Percentiles rank a stretch among this genome's conserved stretches.
Evolutionary conservation across 2,797 vertebrate species (phyloP).

Genomic region (Sandelia bainsii): DNA sequence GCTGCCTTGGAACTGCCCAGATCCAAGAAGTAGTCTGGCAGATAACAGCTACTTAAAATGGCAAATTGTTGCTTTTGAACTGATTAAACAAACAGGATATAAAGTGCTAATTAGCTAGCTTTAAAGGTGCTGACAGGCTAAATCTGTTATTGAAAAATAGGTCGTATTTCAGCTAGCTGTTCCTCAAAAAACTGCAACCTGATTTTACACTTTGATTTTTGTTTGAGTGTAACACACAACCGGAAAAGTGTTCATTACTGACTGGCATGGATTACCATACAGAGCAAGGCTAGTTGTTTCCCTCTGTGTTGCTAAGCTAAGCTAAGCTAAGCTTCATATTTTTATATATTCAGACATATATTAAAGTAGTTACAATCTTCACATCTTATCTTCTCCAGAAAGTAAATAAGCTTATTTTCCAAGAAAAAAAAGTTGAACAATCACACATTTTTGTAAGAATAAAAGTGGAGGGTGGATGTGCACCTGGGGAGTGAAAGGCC

Average conservation of each 20-base stretch:
- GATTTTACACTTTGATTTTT: conserved; percentile 7
- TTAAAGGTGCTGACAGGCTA: conserved; percentile 23
- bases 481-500: conserved; percentile 99
- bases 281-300: neutral
- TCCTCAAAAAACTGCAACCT: conserved; percentile 18
- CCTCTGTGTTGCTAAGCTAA: conserved; percentile 2
- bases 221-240: conserved; percentile 1
- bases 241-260: conserved; percentile 10
- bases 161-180: neutral
- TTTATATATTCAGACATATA: neutral
- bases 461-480: conserved; percentile 68
- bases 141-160: neutral
- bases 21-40: conserved; percentile 14
- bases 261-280: neutral
- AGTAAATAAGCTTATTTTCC: conserved; percentile 15
- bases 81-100: conserved; percentile 25
- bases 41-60: conserved; percentile 11
- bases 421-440: conserved; percentile 30
- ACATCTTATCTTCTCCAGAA: conserved; percentile 7
- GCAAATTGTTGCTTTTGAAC: neutral
- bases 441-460: conserved; percentile 45
- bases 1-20: conserved; percentile 40
- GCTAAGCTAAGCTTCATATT: neutral
- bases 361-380: neutral
- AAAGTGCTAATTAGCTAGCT: conserved; percentile 25